phyloP scores from a whole-genome alignment of 2,888 invertebrate genomes.

The Synergus gifuensis region DNA sequence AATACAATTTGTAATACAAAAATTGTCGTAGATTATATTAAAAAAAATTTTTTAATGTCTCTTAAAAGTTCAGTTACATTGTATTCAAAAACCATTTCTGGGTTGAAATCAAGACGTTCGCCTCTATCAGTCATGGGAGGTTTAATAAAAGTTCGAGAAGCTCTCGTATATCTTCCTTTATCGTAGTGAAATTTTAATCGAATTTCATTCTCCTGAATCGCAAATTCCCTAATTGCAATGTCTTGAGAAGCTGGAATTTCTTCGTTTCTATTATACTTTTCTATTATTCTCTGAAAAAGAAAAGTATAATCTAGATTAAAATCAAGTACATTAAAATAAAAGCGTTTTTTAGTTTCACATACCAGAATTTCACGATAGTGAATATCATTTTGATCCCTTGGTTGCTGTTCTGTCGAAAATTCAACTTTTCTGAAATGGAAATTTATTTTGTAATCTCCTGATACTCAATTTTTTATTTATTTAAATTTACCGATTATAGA shows the following conservation, averaged over 20 bases:
- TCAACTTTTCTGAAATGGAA: conserved; percentile 68
- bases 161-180: conserved; percentile 81
- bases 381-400: conserved; percentile 44
- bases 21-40: not conserved
- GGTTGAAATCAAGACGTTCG: conserved; percentile 82
- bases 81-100: conserved; percentile 83
- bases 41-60: conserved; percentile 23
- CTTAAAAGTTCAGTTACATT: conserved; percentile 78
- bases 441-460: no score
- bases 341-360: not conserved
- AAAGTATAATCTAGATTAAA: not conserved
- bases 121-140: conserved; percentile 86
- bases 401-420: conserved; percentile 66
- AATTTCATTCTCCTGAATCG: conserved; percentile 81
- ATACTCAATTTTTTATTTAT: not conserved
- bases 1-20: not conserved
- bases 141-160: conserved; percentile 83
- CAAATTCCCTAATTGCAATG: conserved; percentile 83
- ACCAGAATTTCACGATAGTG: conserved; percentile 63
- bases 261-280: conserved; percentile 82
- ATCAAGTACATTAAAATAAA: not conserved
- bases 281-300: conserved; percentile 79
- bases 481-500: conserved; percentile 66
- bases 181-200: conserved; percentile 83
- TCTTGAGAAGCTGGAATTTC: conserved; percentile 81